A percentile compares a stretch with the other conserved stretches of the same genome.
These are phyloP conservation scores for Vulpes lagopus DNA, from an alignment of 2,113 vertebrate genomes.

Conservation along the genomic window DNA sequence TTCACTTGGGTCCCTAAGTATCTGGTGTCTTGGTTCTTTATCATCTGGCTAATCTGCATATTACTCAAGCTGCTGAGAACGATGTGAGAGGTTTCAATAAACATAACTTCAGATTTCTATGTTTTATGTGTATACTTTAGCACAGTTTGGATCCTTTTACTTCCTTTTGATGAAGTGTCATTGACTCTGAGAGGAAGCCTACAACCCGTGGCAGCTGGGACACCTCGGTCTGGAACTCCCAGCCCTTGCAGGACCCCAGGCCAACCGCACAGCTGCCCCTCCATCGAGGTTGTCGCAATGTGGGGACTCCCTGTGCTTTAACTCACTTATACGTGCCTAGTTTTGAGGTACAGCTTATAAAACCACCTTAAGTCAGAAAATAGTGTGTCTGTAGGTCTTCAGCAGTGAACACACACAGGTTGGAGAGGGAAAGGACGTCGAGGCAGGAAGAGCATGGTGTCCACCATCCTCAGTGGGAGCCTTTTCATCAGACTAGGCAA, in stretches of 20 bases:
- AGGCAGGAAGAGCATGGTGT: no score
- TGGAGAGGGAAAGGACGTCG: rapidly evolving
- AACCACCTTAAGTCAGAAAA: neutral
- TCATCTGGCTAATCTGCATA: neutral
- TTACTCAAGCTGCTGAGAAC: neutral
- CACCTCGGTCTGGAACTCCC: neutral
- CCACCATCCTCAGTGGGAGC: neutral
- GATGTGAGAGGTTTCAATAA: neutral
- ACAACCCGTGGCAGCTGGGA: no score
- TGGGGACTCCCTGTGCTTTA: neutral
- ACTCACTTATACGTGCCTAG: neutral
- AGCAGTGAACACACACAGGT: rapidly evolving
- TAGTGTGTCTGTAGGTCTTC: neutral
- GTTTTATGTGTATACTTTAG: neutral
- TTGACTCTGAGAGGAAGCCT: neutral
- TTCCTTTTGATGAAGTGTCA: neutral
- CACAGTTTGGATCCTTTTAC: neutral
- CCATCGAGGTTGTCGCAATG: rapidly evolving
- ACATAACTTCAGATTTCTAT: neutral
- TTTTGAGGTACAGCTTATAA: neutral
- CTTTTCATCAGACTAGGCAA: neutral
- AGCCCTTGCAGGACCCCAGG: neutral
- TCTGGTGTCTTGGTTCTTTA: neutral
- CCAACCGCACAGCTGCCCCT: neutral
- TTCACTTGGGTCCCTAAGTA: neutral